Base-by-base conservation (phyloP, 2,113 vertebrate genomes). In the Hemibagrus wyckioides region DNA sequence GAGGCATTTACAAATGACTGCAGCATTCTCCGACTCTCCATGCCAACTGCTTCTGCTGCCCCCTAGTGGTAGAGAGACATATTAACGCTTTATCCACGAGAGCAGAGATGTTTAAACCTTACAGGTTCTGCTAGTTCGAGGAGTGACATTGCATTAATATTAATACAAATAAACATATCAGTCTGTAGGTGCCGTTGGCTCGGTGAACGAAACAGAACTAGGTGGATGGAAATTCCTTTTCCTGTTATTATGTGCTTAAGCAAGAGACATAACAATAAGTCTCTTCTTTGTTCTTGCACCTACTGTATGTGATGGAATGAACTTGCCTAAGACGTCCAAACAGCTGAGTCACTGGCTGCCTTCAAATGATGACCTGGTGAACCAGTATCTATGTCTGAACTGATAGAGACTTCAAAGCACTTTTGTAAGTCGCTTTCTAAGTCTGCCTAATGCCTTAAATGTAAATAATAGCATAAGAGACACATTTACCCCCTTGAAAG, bases 1-100 rank as follows among this genome's bases (percentile, higher is more conserved):
- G 50, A 80, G 85, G 65, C 73, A 59, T 6, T 80, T 76, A 84
- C 56, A 87, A 87, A 88, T 88, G 86, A 86, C 87, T 88, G 87
- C 77, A 80, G 85, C 77, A 39, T 57, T 85, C 77, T 54, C 36
- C 21, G 13, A 59, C 21, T 52, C 30, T 8, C 56, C 0, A 28
- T 65, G 80, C 71, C 57, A 50, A 48, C 82, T 84, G 56, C 56
- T 75, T 17, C 61, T 87, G 83, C 86, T 73, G 84, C 85, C 89
- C 85, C 75, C 89, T 90, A 87, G 87, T 90, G 89, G 36, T 50
- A 79, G 33, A 69, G 2, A 19, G 36, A 23, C 69, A 83, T 25
- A 6, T 33, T 61, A 41, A n/a, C 3, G 6, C 44, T 23, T 77
- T 21, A 85, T 19, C 73, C 1, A 10, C 3, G 36, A 36, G 15